phyloP scores from a whole-genome alignment of 2,113 vertebrate species.

The Oryzias curvinotus region DNA sequence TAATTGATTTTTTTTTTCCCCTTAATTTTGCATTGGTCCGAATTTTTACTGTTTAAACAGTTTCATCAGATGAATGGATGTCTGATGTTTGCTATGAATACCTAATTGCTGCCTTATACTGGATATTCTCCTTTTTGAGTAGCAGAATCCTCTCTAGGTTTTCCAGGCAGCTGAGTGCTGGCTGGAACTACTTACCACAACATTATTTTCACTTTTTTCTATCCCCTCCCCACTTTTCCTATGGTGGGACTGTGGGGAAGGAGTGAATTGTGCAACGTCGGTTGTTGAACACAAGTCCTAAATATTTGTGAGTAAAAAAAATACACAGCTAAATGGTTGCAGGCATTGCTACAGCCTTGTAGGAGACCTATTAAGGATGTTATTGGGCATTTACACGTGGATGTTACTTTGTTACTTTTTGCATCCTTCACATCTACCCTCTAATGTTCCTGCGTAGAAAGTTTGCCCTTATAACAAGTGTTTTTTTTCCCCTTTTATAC shows the following conservation, averaged over 20 bases:
- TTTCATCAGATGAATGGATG: background rate
- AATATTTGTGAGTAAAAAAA: constrained; percentile 55
- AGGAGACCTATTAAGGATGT: no score
- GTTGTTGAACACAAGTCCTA: constrained; percentile 61
- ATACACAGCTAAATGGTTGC: background rate
- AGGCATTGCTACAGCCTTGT: no score
- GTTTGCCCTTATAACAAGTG: no score
- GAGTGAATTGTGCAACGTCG: constrained; percentile 73
- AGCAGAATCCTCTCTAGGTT: constrained; percentile 55
- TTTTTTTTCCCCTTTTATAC: no score
- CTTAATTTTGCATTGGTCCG: no score
- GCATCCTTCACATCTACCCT: no score
- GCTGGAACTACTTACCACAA: constrained; percentile 80
- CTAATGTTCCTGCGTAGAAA: no score
- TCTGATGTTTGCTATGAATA: constrained; percentile 33
- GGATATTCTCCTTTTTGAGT: constrained; percentile 21
- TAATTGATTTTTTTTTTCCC: no score
- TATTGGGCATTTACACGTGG: no score
- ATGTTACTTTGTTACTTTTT: no score
- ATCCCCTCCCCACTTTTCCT: constrained; percentile 40
- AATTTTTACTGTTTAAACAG: no score
- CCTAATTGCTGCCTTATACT: constrained; percentile 49
- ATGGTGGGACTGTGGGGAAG: constrained; percentile 72
- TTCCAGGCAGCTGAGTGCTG: constrained; percentile 48
- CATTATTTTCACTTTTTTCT: constrained; percentile 73